phyloP scores from a whole-genome alignment of 2,888 invertebrate genomes.

The Heteromurus nitidus region DNA sequence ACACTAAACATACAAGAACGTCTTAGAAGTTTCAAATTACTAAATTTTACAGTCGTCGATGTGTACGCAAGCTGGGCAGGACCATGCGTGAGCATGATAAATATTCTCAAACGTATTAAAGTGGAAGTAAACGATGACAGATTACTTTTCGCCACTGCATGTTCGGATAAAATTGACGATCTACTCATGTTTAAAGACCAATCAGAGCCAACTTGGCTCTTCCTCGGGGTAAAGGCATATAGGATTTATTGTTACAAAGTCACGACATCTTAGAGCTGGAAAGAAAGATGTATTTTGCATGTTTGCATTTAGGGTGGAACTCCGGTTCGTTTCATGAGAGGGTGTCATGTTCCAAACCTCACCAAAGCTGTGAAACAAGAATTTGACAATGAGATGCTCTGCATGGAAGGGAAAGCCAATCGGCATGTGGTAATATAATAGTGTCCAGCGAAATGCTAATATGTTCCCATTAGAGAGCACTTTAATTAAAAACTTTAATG shows the following conservation, averaged over 20 bases:
- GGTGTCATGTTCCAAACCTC: constrained; percentile 36
- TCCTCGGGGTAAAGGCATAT: constrained; percentile 54
- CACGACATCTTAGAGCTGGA: not conserved
- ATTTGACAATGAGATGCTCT: constrained; percentile 69
- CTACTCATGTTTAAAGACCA: constrained; percentile 70
- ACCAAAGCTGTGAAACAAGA: constrained; percentile 65
- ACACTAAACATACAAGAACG: too few species aligned
- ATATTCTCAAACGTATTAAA: constrained; percentile 70
- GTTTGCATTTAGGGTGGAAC: not conserved
- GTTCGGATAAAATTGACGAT: constrained; percentile 69
- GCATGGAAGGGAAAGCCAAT: constrained; percentile 68
- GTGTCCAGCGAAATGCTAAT: not conserved
- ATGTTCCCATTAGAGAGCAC: not conserved
- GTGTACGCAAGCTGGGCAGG: constrained; percentile 72
- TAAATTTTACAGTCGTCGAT: constrained; percentile 70
- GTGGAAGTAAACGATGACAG: constrained; percentile 69
- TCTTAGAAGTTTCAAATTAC: too few species aligned
- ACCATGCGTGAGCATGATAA: constrained; percentile 69
- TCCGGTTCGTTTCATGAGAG: not conserved
- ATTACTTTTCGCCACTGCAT: constrained; percentile 57
- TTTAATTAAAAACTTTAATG: not conserved
- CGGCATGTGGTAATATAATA: constrained; percentile 52
- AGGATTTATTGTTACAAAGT: not conserved
- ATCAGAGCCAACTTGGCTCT: constrained; percentile 72
- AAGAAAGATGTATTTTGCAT: not conserved